Conservation (phyloP, 2,113 vertebrate genomes). For the Rhipidura dahli region DNA sequence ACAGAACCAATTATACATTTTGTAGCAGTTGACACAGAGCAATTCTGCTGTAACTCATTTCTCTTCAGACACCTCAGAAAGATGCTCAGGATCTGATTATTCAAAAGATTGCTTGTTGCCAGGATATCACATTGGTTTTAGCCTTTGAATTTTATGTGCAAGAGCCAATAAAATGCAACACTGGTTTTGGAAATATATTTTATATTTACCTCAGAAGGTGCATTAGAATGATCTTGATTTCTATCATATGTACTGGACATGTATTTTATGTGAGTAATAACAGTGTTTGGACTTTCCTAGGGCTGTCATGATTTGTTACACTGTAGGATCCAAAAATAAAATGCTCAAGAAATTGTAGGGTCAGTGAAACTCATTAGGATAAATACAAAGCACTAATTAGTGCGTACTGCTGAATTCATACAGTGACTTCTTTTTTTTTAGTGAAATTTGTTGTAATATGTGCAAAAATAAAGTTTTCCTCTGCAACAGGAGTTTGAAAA, state of each 20-base stretch:
- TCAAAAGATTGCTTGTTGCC: not conserved
- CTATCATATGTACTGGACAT: not conserved
- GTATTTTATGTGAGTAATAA: not conserved
- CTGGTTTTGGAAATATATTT: not conserved
- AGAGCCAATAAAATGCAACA: not conserved
- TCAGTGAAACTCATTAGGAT: not conserved
- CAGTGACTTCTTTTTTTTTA: conserved; percentile 17
- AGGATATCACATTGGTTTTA: not conserved
- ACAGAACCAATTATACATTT: not conserved
- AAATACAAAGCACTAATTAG: not conserved
- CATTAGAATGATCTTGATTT: not conserved
- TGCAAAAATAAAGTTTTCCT: not conserved
- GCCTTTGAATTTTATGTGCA: not conserved
- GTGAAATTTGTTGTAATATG: not conserved
- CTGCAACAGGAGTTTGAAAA: not conserved
- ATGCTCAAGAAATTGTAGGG: not conserved
- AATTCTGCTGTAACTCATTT: not conserved
- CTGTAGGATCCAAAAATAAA: not conserved
- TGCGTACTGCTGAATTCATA: not conserved
- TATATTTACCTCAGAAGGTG: not conserved
- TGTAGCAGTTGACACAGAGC: not conserved
- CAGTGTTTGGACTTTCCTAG: not conserved
- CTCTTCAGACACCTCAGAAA: not conserved
- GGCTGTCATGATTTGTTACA: not conserved
- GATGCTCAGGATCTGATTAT: not conserved